These are phyloP conservation scores for Protobothrops mucrosquamatus DNA, from an alignment of 2,113 vertebrate species.

Conservation along the genomic window DNA sequence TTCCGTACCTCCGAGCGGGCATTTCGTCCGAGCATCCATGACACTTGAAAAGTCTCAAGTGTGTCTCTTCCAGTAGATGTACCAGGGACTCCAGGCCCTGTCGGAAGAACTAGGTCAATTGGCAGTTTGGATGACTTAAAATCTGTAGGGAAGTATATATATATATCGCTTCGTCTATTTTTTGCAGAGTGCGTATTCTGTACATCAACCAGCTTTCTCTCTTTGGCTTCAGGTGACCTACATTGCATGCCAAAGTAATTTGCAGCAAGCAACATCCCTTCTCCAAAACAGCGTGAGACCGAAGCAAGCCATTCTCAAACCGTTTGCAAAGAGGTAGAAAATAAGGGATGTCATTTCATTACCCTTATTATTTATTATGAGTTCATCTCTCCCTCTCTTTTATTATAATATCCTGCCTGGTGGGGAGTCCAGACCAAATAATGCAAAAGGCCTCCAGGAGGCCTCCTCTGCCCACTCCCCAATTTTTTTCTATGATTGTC, in stretches of 20 bases:
- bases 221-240: background rate
- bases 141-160: background rate
- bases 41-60: background rate
- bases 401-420: slow-evolving; percentile 25
- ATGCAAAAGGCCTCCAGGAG: slow-evolving; percentile 23
- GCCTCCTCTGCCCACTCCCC: slow-evolving; percentile 6
- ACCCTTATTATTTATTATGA: slow-evolving; percentile 50
- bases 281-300: background rate
- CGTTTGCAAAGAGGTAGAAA: background rate
- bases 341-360: slow-evolving; percentile 32
- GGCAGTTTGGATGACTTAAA: background rate
- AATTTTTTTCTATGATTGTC: slow-evolving; percentile 50
- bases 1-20: background rate
- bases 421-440: slow-evolving; percentile 25
- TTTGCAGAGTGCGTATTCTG: background rate
- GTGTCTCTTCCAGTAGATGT: background rate
- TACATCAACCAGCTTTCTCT: background rate
- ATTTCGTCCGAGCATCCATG: background rate
- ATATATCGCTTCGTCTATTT: background rate
- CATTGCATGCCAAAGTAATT: background rate
- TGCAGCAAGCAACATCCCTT: slow-evolving; percentile 36
- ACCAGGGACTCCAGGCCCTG: background rate
- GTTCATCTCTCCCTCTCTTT: slow-evolving; percentile 26
- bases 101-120: background rate
- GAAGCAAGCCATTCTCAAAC: slow-evolving; percentile 45